phyloP scores from a whole-genome alignment of 2,113 vertebrate species.

The Aegypius monachus region DNA sequence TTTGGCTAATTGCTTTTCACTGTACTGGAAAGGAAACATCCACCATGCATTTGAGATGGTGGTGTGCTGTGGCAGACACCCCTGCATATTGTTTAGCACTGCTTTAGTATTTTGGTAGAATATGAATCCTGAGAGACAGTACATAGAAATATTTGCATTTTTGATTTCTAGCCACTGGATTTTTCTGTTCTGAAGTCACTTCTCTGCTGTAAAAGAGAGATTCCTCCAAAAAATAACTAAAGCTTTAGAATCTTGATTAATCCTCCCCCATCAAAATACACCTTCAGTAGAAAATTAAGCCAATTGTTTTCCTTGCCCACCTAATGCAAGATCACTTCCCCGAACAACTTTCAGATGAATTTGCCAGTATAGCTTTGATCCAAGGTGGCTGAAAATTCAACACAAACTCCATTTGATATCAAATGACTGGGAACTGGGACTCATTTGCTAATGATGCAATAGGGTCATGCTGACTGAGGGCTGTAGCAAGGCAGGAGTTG shows the following conservation, averaged over 20 bases:
- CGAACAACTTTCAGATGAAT: not conserved
- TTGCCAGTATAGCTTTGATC: not conserved
- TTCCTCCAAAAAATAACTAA: not conserved
- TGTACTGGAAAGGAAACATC: not conserved
- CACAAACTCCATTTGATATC: not conserved
- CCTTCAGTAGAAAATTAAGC: not conserved
- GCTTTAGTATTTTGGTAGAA: not conserved
- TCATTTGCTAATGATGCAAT: not conserved
- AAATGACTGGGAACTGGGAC: not conserved
- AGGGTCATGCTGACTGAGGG: fast-evolving
- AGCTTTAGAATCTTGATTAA: not conserved
- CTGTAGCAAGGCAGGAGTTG: not conserved
- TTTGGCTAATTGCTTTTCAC: not conserved
- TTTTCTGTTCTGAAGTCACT: not conserved
- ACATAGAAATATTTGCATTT: not conserved
- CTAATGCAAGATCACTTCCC: not conserved
- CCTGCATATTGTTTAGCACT: not conserved
- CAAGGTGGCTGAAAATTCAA: not conserved
- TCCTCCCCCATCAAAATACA: not conserved
- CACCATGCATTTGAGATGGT: fast-evolving
- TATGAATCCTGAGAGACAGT: not conserved
- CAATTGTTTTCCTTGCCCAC: not conserved
- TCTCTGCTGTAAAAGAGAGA: not conserved
- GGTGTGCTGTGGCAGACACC: not conserved
- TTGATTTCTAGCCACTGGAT: not conserved